Evolutionary conservation across 2,888 invertebrate genomes (phyloP), one percentile per base, ranked within the genome.

Genomic region (Cerastoderma edule): DNA sequence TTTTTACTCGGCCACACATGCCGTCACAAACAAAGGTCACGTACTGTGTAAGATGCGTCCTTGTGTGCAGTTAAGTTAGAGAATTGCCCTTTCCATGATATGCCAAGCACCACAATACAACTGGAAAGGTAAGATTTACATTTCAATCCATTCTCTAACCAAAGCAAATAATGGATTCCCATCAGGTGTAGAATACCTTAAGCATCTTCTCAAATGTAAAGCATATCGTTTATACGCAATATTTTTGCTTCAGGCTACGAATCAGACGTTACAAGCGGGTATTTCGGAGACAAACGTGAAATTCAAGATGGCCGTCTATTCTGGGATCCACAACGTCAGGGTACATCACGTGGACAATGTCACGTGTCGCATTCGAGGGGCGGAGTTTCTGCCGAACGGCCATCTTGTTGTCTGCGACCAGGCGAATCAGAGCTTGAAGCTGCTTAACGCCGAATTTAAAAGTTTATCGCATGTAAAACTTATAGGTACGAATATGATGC

Each of bases 291-390:
- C 60, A 8, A 60, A 60, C 39, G 54, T 67, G 1, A 67, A 39
- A 27, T 75, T 68, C 44, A 75, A 78, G 65, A 67, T 72, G 22
- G 80, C 77, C 0, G 67, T 68, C 0, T 81, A 78, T 39, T 54
- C 67, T 5, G 75, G 81, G 1, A 78, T 81, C n/a, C 72, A 81
- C 68, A 75, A 81, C 39, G 65, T 78, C 16, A 74, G 60, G 35
- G 66, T 81, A 0, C 73, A 81, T 46, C 60, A 75, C 46, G 71
- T 54, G 22, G 81, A 81, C 46, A n/a, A 27, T 22, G 48, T 60
- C 24, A 67, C 64, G 22, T 81, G 81, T 32, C 57, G 78, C n/a
- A 81, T 81, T 22, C 39, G 75, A n/a, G 78, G 81, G 19, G 78
- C 75, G 6, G 70, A 75, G 32, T 81, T 81, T 32, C 72, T 81